Conservation (phyloP, 2,888 invertebrate species). For the Synanthedon myopaeformis region DNA sequence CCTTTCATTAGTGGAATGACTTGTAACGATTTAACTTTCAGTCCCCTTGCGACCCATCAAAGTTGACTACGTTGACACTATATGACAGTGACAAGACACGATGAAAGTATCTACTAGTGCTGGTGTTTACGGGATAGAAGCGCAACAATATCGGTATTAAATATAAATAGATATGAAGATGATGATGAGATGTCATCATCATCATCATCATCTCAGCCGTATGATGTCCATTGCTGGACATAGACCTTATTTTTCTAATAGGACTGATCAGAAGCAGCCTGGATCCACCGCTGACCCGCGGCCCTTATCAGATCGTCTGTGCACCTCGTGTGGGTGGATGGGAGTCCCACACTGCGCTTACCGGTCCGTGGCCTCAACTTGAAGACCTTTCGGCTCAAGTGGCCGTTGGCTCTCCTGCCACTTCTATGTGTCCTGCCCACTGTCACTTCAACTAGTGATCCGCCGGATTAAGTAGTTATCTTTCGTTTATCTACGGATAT, state of each 20-base stretch:
- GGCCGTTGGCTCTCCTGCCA: too few species aligned
- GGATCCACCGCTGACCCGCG: too few species aligned
- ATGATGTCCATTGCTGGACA: too few species aligned
- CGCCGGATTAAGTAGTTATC: background rate
- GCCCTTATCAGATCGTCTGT: too few species aligned
- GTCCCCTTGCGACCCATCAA: conserved; percentile 23
- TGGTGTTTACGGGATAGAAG: background rate
- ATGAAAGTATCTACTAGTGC: conserved; percentile 25
- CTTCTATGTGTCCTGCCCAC: too few species aligned
- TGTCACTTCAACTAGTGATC: conserved; percentile 15
- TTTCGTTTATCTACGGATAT: background rate
- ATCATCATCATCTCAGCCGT: too few species aligned
- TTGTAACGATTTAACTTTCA: conserved; percentile 25
- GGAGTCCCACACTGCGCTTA: too few species aligned
- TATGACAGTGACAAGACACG: conserved; percentile 10
- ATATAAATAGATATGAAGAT: background rate
- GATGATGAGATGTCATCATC: conserved; percentile 5
- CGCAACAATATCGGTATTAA: conserved; percentile 28
- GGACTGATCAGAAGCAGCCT: too few species aligned
- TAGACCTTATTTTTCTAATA: too few species aligned
- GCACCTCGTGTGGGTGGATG: too few species aligned
- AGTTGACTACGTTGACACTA: background rate
- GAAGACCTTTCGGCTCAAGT: too few species aligned
- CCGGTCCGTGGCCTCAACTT: too few species aligned
- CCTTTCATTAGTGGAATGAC: conserved; percentile 36